Percentiles rank a stretch among this genome's conserved stretches.
These are phyloP conservation scores for Megaceryle maxima DNA, from an alignment of 2,113 vertebrate genomes.

Conservation along the genomic window DNA sequence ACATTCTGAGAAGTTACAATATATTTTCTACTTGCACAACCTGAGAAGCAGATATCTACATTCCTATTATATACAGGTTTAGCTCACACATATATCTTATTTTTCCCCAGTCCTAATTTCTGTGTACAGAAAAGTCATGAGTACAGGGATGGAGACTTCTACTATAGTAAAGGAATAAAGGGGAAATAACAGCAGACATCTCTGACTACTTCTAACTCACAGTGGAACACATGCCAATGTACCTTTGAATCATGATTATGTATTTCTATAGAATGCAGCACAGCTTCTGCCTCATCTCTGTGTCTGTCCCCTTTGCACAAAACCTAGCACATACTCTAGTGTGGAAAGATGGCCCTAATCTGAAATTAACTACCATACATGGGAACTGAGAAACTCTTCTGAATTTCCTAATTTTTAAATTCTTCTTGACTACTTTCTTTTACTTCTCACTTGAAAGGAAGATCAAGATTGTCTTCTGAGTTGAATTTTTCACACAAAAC, in stretches of 20 bases:
- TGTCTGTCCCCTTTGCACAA: neutral
- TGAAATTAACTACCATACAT: neutral
- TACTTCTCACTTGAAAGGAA: neutral
- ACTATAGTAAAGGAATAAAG: neutral
- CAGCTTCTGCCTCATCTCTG: neutral
- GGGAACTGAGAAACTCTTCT: neutral
- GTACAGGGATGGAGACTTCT: neutral
- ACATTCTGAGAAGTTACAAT: neutral
- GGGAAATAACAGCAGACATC: neutral
- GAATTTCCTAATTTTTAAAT: neutral
- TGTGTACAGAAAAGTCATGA: neutral
- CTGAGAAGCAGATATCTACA: neutral
- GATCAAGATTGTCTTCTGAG: neutral
- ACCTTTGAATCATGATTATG: neutral
- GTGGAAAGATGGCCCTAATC: neutral
- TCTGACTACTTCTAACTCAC: neutral
- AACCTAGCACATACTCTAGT: neutral
- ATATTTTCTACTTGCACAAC: neutral
- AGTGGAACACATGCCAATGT: neutral
- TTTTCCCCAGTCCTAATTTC: neutral
- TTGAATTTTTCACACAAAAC: neutral
- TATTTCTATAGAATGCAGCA: neutral
- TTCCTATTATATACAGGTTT: neutral
- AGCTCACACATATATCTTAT: rapidly evolving
- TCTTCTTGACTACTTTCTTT: neutral